phyloP scores from a whole-genome alignment of 1,140 invertebrate species.

The Penaeus vannamei region DNA sequence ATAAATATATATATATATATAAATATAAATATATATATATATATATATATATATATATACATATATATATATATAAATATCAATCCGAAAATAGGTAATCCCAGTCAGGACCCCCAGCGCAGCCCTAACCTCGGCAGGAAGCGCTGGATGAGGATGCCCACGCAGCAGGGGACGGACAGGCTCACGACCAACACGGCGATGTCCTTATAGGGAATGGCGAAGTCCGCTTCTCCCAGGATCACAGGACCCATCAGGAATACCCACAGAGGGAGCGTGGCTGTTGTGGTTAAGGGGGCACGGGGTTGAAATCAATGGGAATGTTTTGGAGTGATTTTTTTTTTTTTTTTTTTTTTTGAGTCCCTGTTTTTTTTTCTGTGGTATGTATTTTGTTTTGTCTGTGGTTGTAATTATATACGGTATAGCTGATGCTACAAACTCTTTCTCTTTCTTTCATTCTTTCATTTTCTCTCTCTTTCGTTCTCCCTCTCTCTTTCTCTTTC shows the following conservation, averaged over 20 bases:
- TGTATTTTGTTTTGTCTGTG: too few relatives aligned
- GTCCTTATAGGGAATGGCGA: slow-evolving; percentile 85
- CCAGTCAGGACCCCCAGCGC: not conserved
- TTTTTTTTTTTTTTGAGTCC: too few relatives aligned
- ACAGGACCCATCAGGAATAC: slow-evolving; percentile 72
- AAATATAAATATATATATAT: not conserved
- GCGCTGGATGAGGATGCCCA: slow-evolving; percentile 69
- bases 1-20: not conserved
- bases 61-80: not conserved
- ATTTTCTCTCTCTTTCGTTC: too few relatives aligned
- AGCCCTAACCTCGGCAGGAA: slow-evolving; percentile 76
- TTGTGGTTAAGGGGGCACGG: not conserved
- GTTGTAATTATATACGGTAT: too few relatives aligned
- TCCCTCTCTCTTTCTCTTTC: too few relatives aligned
- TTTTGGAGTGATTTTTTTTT: too few relatives aligned
- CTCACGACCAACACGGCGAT: slow-evolving; percentile 84
- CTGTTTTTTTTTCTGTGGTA: too few relatives aligned
- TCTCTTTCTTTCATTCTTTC: too few relatives aligned
- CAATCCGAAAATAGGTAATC: not conserved
- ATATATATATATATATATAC: not conserved
- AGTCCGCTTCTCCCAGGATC: slow-evolving; percentile 81
- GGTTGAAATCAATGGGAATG: not conserved
- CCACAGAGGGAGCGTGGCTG: slow-evolving; percentile 64
- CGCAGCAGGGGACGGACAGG: slow-evolving; percentile 83
- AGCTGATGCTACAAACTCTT: too few relatives aligned